Evolutionary conservation across 2,888 invertebrate genomes (phyloP).

Genomic region (Saturnia pavonia): DNA sequence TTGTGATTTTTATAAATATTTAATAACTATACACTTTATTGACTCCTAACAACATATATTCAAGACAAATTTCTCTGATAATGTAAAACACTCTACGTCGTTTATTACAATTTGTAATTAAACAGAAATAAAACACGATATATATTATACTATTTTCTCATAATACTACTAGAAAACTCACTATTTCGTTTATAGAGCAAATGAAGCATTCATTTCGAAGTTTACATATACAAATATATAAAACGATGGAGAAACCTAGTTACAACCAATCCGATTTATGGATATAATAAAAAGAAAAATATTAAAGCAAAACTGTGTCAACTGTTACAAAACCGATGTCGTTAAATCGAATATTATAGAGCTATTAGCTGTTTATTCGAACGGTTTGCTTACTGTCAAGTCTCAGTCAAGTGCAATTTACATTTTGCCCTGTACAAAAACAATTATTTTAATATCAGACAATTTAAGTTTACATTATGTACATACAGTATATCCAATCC

Average conservation of each 20-base stretch:
- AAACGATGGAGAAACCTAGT: neutral
- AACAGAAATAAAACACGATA: too few relatives aligned
- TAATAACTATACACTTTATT: too few relatives aligned
- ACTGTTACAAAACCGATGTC: constrained; percentile 56
- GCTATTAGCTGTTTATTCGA: constrained; percentile 32
- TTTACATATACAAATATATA: too few relatives aligned
- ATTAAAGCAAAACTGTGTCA: constrained; percentile 21
- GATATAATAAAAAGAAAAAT: neutral
- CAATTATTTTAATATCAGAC: neutral
- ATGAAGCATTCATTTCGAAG: neutral
- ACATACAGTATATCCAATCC: too few relatives aligned
- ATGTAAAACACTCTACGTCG: too few relatives aligned
- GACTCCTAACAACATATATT: too few relatives aligned
- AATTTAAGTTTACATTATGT: neutral
- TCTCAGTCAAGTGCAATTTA: constrained; percentile 26
- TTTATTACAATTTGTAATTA: too few relatives aligned
- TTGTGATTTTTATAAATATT: too few relatives aligned
- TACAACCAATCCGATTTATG: neutral
- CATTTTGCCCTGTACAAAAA: neutral
- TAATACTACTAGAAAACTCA: too few relatives aligned
- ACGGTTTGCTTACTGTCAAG: constrained; percentile 32
- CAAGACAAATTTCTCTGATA: too few relatives aligned
- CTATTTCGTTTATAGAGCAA: too few relatives aligned
- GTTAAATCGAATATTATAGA: constrained; percentile 54
- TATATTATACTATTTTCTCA: too few relatives aligned